phyloP scores from a whole-genome alignment of 2,888 invertebrate genomes.

The Acleris holmiana region DNA sequence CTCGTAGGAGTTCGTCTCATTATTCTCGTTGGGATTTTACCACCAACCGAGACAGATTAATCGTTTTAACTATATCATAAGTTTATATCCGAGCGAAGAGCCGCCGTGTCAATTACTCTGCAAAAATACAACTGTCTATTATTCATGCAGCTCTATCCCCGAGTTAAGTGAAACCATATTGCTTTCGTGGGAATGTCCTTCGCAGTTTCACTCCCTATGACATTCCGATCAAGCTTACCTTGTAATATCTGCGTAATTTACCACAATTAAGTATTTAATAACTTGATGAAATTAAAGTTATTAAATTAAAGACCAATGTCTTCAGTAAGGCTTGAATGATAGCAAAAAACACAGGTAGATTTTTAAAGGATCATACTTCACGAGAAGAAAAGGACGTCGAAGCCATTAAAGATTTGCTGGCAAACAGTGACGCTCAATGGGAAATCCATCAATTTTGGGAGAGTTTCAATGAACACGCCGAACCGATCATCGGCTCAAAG shows the following conservation, averaged over 20 bases:
- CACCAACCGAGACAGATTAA: conserved; percentile 82
- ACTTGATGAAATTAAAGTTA: conserved; percentile 7
- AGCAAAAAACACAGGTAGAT: conserved; percentile 21
- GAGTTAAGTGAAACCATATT: conserved; percentile 60
- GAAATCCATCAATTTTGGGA: conserved; percentile 50
- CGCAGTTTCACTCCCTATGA: conserved; percentile 31
- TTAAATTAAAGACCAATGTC: conserved; percentile 14
- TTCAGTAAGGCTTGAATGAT: conserved; percentile 4
- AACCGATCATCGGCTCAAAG: conserved; percentile 56
- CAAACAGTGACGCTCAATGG: conserved; percentile 49
- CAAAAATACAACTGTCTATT: conserved; percentile 78
- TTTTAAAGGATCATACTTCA: conserved; percentile 21
- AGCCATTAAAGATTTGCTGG: conserved; percentile 45
- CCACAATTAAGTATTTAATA: conserved; percentile 6
- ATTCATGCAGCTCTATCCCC: conserved; percentile 58
- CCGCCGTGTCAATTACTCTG: conserved; percentile 76
- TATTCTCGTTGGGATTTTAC: conserved; percentile 76
- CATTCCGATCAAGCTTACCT: conserved; percentile 24
- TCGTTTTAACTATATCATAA: conserved; percentile 81
- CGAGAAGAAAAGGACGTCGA: conserved; percentile 19
- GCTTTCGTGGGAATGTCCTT: conserved; percentile 48
- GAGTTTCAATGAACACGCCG: conserved; percentile 54
- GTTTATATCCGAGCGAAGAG: conserved; percentile 67
- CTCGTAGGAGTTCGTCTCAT: conserved; percentile 71
- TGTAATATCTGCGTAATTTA: conserved; percentile 3